phyloP scores from a whole-genome alignment of 2,797 vertebrate species.

The Mus minutoides region DNA sequence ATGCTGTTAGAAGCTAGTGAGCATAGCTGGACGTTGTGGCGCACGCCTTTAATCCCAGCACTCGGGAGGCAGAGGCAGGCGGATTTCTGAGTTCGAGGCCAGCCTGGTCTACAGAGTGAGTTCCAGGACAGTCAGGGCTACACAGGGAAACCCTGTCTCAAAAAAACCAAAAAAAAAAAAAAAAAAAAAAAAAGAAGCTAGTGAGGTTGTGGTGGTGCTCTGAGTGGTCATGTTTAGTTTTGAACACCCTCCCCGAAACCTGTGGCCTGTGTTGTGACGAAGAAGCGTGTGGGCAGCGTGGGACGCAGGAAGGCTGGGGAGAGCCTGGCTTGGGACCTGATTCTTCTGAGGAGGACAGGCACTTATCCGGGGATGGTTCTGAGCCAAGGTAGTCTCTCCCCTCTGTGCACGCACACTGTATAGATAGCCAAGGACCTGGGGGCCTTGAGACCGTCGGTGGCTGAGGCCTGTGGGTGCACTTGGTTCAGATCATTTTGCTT shows the following conservation, averaged over 20 bases:
- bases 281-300: fast-evolving
- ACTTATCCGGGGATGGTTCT: background rate
- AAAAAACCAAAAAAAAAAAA: too few relatives aligned
- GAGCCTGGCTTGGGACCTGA: background rate
- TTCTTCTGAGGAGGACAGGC: background rate
- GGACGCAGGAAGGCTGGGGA: background rate
- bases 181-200: too few relatives aligned
- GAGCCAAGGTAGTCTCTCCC: background rate
- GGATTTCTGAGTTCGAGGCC: too few relatives aligned
- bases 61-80: too few relatives aligned
- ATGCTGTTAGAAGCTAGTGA: background rate
- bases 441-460: background rate
- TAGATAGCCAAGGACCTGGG: background rate
- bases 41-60: too few relatives aligned
- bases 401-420: background rate
- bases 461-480: background rate
- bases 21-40: too few relatives aligned
- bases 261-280: background rate
- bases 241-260: background rate
- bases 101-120: too few relatives aligned
- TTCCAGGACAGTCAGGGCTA: too few relatives aligned
- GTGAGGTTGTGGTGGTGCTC: background rate
- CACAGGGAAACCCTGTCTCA: too few relatives aligned
- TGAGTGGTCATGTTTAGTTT: background rate
- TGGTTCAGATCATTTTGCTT: background rate